Conservation (phyloP, 2,797 vertebrate species). For the Spheniscus humboldti region DNA sequence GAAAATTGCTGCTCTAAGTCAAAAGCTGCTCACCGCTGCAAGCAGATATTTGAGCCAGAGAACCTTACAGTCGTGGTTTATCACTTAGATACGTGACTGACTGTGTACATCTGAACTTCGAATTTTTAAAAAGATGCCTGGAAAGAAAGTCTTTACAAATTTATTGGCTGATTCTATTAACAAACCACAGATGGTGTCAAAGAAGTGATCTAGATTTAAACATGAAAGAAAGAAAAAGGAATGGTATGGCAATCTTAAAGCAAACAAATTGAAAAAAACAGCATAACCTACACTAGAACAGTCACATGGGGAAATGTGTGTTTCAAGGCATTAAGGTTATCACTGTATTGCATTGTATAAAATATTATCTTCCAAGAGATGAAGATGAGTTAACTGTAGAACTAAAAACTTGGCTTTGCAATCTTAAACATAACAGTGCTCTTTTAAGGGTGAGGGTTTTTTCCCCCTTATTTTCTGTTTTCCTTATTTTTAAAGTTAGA, state of each 20-base stretch:
- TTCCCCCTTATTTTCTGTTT: neutral
- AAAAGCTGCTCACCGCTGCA: conserved; percentile 29
- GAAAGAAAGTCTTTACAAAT: neutral
- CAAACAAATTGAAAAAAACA: neutral
- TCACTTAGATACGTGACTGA: neutral
- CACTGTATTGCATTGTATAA: neutral
- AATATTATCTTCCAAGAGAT: neutral
- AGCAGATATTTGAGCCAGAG: conserved; percentile 7
- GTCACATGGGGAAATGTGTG: neutral
- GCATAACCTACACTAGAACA: neutral
- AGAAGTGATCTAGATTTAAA: neutral
- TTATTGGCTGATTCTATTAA: neutral
- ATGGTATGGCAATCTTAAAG: neutral
- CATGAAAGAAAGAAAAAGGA: neutral
- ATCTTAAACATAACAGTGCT: neutral
- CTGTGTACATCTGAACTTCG: conserved; percentile 37
- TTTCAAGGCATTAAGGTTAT: neutral
- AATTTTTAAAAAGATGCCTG: conserved; percentile 3
- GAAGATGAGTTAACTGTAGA: neutral
- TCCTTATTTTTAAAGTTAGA: neutral
- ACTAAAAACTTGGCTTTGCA: neutral
- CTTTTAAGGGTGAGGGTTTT: fast-evolving
- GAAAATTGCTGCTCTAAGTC: conserved; percentile 35
- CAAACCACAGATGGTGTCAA: neutral
- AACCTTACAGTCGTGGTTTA: neutral